Conservation (phyloP, 2,113 vertebrate genomes). For the Haemorhous mexicanus region DNA sequence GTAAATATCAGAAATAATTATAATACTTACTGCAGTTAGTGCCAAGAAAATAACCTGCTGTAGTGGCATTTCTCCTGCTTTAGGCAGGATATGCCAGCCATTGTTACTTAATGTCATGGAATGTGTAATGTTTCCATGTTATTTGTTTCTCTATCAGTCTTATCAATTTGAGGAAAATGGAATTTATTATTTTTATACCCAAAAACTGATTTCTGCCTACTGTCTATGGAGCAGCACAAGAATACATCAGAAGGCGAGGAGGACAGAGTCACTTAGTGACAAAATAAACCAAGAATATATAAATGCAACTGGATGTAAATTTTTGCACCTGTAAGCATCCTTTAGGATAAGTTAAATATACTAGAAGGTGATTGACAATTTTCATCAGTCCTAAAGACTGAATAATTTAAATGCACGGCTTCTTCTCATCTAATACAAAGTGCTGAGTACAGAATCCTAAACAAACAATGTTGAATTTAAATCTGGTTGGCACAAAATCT, state of each 20-base stretch:
- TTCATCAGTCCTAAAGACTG: conserved; percentile 43
- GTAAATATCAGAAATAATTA: neutral
- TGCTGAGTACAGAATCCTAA: conserved; percentile 49
- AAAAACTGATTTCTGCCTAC: neutral
- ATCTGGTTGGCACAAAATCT: neutral
- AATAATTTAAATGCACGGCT: conserved; percentile 36
- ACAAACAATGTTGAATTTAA: conserved; percentile 36
- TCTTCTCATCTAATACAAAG: conserved; percentile 21
- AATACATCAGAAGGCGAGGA: neutral
- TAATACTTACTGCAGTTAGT: neutral
- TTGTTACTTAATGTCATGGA: neutral
- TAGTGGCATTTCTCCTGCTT: neutral
- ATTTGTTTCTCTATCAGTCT: neutral
- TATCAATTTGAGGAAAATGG: neutral
- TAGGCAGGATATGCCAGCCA: neutral
- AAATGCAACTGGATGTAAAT: neutral
- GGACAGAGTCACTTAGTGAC: neutral
- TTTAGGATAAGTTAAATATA: conserved; percentile 28
- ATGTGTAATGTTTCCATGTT: neutral
- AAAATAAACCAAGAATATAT: neutral
- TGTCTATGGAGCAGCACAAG: neutral
- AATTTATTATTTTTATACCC: neutral
- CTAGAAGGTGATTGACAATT: conserved; percentile 33
- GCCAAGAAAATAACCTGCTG: neutral
- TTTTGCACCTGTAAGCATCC: conserved; percentile 45